Evolutionary conservation across 2,797 vertebrate species (phyloP), one percentile per base, ranked within the genome.

Genomic region (Sebastes itinus): DNA sequence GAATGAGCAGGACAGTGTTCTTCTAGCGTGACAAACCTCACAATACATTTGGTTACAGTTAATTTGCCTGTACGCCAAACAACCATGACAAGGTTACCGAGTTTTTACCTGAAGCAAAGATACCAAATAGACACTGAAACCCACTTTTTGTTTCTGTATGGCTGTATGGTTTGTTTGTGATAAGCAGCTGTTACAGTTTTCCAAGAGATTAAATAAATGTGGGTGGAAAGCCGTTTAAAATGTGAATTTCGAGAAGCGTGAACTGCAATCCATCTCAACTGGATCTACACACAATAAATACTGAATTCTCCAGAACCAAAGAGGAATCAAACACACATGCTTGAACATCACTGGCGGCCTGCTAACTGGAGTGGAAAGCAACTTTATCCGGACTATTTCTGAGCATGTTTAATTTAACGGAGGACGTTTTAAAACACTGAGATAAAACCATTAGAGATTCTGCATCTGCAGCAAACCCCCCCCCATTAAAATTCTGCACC

Each of bases 401-500:
- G 38, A 71, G 46, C 6, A 63, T 49, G 62, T 55, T 80, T 73
- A 42, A 72, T 68, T 54, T 49, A 65, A 71, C 20, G 18, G 22
- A 65, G 6, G 7, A 63, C 22, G 46, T 61, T 74, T 54, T 73
- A 77, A 81, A 82, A 63, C 38, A 64, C 22, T 38, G 61, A 62
- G 49, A 64, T 58, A 68, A 80, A 76, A 84, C 52, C 52, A 72
- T 81, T 78, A 78, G 46, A 25, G 67, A 85, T 62, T 86, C 78
- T 72, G 69, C 67, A 86, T 74, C 72, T 61, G 72, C 65, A 27
- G 49, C 81, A 75, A 60, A 1, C 6, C 7, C 20, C 7, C 28
- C 27, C 69, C 66, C 16, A 83, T 92, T 89, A 81, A 88, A 89
- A 92, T 86, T 88, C 85, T 67, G 70, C 49, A 79, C 56, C 71